These are phyloP conservation scores for Axea sp. DNA, from an alignment of 2,888 invertebrate genomes.

Conservation along the genomic window DNA sequence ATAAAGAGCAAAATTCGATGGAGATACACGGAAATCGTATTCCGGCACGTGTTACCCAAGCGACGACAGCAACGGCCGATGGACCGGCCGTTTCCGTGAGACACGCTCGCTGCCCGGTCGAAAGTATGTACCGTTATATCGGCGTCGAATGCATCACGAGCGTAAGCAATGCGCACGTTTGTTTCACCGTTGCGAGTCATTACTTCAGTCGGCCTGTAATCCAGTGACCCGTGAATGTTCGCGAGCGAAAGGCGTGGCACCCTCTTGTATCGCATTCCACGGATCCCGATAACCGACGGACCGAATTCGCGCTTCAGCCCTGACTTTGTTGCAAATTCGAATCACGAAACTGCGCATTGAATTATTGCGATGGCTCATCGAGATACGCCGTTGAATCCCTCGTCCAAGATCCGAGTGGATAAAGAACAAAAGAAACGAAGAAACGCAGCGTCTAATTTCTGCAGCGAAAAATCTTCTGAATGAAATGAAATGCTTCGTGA, in stretches of 20 bases:
- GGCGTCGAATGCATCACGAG: slow-evolving; percentile 65
- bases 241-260: slow-evolving; percentile 78
- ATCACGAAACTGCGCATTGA: slow-evolving; percentile 2
- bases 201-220: slow-evolving; percentile 71
- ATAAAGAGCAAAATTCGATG: slow-evolving; percentile 54
- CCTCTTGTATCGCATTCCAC: slow-evolving; percentile 71
- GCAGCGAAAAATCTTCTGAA: no score
- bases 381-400: no score
- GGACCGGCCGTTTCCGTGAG: slow-evolving; percentile 60
- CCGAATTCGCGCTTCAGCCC: slow-evolving; percentile 34
- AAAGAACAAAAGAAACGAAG: no score
- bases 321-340: slow-evolving; percentile 35
- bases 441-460: no score
- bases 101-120: slow-evolving; percentile 52
- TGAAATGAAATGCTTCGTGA: no score
- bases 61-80: slow-evolving; percentile 34
- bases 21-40: slow-evolving; percentile 53
- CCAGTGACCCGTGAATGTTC: slow-evolving; percentile 78
- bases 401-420: no score
- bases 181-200: slow-evolving; percentile 65
- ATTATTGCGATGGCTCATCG: no score
- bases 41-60: slow-evolving; percentile 54
- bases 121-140: slow-evolving; percentile 51
- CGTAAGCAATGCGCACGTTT: slow-evolving; percentile 65
- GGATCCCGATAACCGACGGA: slow-evolving; percentile 28